Conservation (phyloP, 2,113 vertebrate species). For the Oenanthe oenanthe region DNA sequence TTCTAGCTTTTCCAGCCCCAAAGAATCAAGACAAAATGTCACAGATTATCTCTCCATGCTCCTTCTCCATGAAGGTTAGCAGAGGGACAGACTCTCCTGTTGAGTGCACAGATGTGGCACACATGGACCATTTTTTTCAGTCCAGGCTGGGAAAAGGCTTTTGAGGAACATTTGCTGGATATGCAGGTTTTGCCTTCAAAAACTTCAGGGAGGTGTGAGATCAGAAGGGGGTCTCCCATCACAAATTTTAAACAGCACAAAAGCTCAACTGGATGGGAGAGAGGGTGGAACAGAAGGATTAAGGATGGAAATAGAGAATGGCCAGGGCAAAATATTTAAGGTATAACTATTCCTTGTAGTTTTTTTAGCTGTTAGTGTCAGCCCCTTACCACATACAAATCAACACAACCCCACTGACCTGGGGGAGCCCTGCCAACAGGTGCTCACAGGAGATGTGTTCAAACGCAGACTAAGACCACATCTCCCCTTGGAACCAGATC, state of each 20-base stretch:
- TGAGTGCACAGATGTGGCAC: background rate
- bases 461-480: background rate
- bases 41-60: fast-evolving
- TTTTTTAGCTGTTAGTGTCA: background rate
- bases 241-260: background rate
- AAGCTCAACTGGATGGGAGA: fast-evolving
- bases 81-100: background rate
- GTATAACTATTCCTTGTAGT: background rate
- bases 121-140: fast-evolving
- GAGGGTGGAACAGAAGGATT: background rate
- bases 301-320: background rate
- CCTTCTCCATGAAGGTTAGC: background rate
- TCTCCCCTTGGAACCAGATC: background rate
- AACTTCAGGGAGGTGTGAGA: background rate
- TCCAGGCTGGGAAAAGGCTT: background rate
- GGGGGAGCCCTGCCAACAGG: background rate
- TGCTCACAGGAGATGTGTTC: fast-evolving
- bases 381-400: background rate
- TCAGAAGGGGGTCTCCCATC: background rate
- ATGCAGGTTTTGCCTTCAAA: background rate
- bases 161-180: background rate
- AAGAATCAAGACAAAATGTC: background rate
- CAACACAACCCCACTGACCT: background rate
- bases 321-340: background rate
- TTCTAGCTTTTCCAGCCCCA: background rate